phyloP scores from a whole-genome alignment of 1,140 invertebrate genomes.

The Cydia pomonella region DNA sequence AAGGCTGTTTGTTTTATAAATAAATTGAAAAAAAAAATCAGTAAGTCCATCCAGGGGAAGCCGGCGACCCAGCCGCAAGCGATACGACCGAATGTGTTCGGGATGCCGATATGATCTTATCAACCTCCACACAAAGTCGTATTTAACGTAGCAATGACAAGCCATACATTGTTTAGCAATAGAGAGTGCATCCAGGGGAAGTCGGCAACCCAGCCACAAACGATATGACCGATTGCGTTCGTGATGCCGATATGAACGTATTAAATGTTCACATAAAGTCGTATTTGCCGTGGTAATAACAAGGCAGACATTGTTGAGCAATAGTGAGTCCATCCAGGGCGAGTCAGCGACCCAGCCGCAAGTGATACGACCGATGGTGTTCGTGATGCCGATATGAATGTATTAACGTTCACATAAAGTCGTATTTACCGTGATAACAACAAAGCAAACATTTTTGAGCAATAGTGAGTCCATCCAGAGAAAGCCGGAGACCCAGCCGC shows the following conservation, averaged over 20 bases:
- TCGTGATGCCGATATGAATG: constrained; percentile 91
- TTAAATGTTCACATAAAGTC: too few species aligned
- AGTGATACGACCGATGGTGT: constrained; percentile 91
- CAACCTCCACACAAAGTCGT: too few species aligned
- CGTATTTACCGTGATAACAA: constrained; percentile 88
- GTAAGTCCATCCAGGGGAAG: too few species aligned
- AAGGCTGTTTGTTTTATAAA: too few species aligned
- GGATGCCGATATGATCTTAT: too few species aligned
- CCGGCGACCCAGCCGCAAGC: too few species aligned
- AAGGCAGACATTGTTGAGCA: constrained; percentile 97
- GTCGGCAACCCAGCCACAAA: too few species aligned
- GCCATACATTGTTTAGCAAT: constrained; percentile 96
- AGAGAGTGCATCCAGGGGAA: too few species aligned
- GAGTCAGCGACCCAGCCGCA: constrained; percentile 94
- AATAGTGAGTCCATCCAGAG: constrained; percentile 94
- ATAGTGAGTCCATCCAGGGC: constrained; percentile 92
- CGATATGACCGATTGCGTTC: too few species aligned
- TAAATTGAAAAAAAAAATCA: too few species aligned
- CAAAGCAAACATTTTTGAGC: constrained; percentile 96
- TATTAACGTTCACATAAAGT: background rate
- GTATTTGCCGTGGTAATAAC: constrained; percentile 89
- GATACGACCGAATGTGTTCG: too few species aligned
- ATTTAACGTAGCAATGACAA: constrained; percentile 91
- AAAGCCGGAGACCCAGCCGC: constrained; percentile 92
- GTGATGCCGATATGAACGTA: too few species aligned